phyloP scores from a whole-genome alignment of 2,888 invertebrate genomes.

The Leucophenga montana region DNA sequence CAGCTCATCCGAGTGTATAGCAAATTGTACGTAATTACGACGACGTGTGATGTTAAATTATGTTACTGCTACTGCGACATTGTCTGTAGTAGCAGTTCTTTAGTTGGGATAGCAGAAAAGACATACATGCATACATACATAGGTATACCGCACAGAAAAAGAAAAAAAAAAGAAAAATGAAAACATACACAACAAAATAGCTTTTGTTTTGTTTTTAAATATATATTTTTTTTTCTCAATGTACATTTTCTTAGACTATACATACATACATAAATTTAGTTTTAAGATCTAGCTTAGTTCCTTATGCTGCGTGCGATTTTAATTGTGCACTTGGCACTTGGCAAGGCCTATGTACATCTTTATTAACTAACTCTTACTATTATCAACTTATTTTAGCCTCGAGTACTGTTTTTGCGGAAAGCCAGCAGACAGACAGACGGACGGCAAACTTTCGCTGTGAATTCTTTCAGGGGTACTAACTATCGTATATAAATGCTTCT shows the following conservation, averaged over 20 bases:
- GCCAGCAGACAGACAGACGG: too few species aligned
- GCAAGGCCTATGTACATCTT: too few species aligned
- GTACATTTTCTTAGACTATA: background rate
- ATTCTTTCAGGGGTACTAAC: constrained; percentile 4
- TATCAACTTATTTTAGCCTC: background rate
- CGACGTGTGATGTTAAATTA: too few species aligned
- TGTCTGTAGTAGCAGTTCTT: too few species aligned
- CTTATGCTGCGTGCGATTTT: background rate
- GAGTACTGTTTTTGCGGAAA: too few species aligned
- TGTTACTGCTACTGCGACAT: too few species aligned
- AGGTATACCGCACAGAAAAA: too few species aligned
- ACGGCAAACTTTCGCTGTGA: background rate
- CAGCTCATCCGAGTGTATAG: background rate
- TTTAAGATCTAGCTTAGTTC: background rate
- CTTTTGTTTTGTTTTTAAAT: background rate
- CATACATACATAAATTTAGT: too few species aligned
- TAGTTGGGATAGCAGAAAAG: too few species aligned
- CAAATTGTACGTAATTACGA: too few species aligned
- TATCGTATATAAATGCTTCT: too few species aligned
- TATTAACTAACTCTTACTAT: background rate
- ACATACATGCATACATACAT: too few species aligned
- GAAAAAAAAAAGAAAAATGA: background rate
- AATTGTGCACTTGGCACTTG: background rate
- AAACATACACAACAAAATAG: background rate
- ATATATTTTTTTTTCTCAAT: background rate